phyloP scores from a whole-genome alignment of 1,140 invertebrate genomes.

The Drosophila seguyi region DNA sequence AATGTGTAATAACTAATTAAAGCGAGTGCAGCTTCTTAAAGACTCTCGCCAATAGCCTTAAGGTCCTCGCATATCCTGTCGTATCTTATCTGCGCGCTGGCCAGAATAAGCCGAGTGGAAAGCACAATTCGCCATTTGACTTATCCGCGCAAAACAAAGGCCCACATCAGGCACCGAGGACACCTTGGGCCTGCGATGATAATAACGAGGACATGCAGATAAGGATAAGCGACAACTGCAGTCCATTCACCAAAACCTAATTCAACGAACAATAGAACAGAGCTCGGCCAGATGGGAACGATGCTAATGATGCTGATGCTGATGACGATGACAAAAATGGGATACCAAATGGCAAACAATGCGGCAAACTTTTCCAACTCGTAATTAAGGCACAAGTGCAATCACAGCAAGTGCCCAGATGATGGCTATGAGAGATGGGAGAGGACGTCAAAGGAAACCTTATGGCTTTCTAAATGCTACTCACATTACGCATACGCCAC shows the following conservation, averaged over 20 bases:
- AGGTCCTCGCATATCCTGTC: not conserved
- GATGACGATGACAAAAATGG: constrained; percentile 33
- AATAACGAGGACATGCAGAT: constrained; percentile 37
- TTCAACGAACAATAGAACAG: constrained; percentile 50
- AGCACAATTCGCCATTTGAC: constrained; percentile 41
- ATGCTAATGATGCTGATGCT: constrained; percentile 23
- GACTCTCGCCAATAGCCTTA: not conserved
- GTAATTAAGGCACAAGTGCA: constrained; percentile 32
- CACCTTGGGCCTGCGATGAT: constrained; percentile 37
- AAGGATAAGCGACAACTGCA: constrained; percentile 53
- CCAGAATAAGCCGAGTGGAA: constrained; percentile 29
- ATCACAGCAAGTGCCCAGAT: constrained; percentile 1
- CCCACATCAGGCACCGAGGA: constrained; percentile 8
- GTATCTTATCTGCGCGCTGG: constrained; percentile 26
- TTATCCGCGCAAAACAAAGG: constrained; percentile 37
- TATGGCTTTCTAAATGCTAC: constrained; percentile 4
- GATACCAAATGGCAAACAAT: constrained; percentile 46
- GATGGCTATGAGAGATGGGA: not conserved
- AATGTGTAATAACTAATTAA: constrained; percentile 54
- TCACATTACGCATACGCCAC: constrained; percentile 40
- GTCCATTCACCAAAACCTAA: constrained; percentile 47
- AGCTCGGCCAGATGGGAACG: constrained; percentile 24
- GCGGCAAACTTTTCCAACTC: constrained; percentile 28
- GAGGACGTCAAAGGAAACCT: not conserved
- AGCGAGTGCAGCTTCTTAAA: constrained; percentile 38